Conservation (phyloP, 2,888 invertebrate species). For the Parelbella ahira region DNA sequence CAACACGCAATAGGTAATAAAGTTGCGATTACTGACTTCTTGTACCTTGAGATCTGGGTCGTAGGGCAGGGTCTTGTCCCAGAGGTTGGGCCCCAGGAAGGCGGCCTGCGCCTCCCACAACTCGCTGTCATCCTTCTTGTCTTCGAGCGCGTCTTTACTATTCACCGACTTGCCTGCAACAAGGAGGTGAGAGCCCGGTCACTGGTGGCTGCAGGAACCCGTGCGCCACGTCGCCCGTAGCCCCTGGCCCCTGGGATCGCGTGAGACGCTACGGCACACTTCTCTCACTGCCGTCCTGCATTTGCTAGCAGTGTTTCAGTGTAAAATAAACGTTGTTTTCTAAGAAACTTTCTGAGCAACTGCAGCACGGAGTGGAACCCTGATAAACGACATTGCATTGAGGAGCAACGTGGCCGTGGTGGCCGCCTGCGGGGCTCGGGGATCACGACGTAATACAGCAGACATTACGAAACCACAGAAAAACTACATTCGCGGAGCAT, state of each 20-base stretch:
- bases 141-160: constrained; percentile 82
- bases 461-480: no score
- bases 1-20: constrained; percentile 68
- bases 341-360: no score
- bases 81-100: constrained; percentile 96
- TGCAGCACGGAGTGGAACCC: constrained; percentile 1
- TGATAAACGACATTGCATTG: not conserved
- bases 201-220: constrained; percentile 44
- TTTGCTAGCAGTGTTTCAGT: not conserved
- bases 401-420: constrained; percentile 1
- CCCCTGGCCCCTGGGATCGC: no score
- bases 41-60: constrained; percentile 97
- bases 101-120: constrained; percentile 97
- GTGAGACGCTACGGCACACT: no score
- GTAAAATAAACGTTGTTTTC: no score
- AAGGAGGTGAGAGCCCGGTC: constrained; percentile 58
- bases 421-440: not conserved
- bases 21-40: constrained; percentile 81
- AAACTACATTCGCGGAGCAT: constrained; percentile 21
- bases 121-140: constrained; percentile 90
- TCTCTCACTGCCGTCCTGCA: constrained; percentile 16
- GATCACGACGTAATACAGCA: no score
- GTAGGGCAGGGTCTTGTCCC: constrained; percentile 96
- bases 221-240: constrained; percentile 1
- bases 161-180: constrained; percentile 83